Evolutionary conservation across 1,140 invertebrate genomes (phyloP), one percentile per base, ranked within the genome.

Genomic region (Dendroctonus valens): DNA sequence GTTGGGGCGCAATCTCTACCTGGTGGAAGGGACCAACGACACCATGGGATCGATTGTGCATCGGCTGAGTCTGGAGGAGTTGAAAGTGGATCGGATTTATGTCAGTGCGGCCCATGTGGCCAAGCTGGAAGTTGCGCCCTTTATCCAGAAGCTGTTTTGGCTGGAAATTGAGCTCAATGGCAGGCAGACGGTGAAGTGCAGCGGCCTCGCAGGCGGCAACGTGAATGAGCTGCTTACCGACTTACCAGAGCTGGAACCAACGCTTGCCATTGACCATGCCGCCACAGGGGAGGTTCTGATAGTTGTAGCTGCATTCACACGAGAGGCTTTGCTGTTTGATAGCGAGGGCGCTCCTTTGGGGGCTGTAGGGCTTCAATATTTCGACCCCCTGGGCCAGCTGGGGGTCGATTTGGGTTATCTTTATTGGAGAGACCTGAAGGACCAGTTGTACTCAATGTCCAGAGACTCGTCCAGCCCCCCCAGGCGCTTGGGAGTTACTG

Each of bases 1-100:
- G 94, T 84, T 96, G 7, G 86, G 88, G 46, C 82, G 91, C 52
- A 86, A 87, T 50, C 77, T 96, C 0, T 96, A 94, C 74, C 92
- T 91, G 88, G 82, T 87, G 0, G 90, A 92, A 42, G 49, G 77
- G 74, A 79, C 83, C 69, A 78, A 83, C 48, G 80, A 74, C 67
- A 79, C 76, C 11, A 76, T 80, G 59, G 78, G 72, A 5, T 78
- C 78, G 0, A 69, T 79, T 0, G 79, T 89, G 9, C 38, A 9
- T 26, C 50, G 9, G 15, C n/a, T 14, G 37, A 40, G n/a, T 6
- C 4, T 40, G 39, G 53, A 5, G 39, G 7, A 11, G 9, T 52
- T 52, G 12, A 52, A 52, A 14, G 50, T 15, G n/a, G 26, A 52
- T 9, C 12, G 37, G 8, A 55, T 87, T 37, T 73, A 85, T 2